Base-by-base conservation (phyloP, 2,797 vertebrate species). In the Scleropages formosus region DNA sequence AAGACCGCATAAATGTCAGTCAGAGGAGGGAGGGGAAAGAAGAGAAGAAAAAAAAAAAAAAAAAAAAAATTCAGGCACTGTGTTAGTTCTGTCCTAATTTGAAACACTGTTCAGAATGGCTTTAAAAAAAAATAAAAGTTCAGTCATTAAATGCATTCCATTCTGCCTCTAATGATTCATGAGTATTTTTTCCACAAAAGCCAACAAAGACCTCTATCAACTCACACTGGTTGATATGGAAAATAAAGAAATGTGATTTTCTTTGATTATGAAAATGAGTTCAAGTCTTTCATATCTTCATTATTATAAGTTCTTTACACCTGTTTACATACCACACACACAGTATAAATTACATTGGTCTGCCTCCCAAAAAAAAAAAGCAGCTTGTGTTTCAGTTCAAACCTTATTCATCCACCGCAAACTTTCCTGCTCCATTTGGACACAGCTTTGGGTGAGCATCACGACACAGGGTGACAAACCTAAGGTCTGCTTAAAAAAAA, bases 41-140 rank as follows among this genome's bases (percentile, higher is more conserved):
- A n/a, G n/a, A n/a, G n/a, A 59, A 75, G 67, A 49, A 69, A 73
- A 62, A n/a, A n/a, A n/a, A n/a, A 49, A 59, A 51, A 51, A 58
- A 77, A 66, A 56, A 69, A 73, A 6, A 56, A 8, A 15, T 75
- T 74, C 67, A 79, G 79, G 73, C 73, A 79, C 75, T 68, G 67
- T 74, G 77, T 39, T 46, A 27, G 69, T 82, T 75, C 0, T 4
- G 75, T 79, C 74, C 63, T 79, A 81, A 73, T 78, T 76, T 70
- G 67, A 79, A 31, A 47, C 74, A 82, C 81, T 78, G 82, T 68
- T 64, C 61, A 60, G 27, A 78, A 78, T 71, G 75, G 27, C 53
- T 78, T 78, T 81, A 82, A 87, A 82, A 84, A 82, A 87, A 82
- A 84, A 78, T 77, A 78, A 77, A 63, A 76, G 72, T 78, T 78